These are phyloP conservation scores for Zaprionus lineosus DNA, from an alignment of 2,888 invertebrate genomes.

Conservation along the genomic window DNA sequence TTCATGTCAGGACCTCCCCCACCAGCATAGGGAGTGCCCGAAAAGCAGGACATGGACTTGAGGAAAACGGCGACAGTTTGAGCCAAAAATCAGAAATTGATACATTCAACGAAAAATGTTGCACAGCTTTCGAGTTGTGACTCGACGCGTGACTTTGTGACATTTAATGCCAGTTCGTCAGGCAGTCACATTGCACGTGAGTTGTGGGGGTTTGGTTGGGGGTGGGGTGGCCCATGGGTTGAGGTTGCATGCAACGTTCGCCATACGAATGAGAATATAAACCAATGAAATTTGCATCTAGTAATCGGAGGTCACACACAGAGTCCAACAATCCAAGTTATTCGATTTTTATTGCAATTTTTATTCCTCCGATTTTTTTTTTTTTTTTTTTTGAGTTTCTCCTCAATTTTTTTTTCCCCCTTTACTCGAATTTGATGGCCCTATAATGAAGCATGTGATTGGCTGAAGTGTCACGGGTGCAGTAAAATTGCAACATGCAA, in stretches of 20 bases:
- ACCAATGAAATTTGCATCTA: constrained; percentile 66
- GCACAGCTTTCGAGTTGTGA: constrained; percentile 52
- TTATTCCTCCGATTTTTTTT: no score
- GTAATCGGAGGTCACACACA: background rate
- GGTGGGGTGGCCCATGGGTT: no score
- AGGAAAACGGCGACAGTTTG: constrained; percentile 43
- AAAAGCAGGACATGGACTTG: constrained; percentile 22
- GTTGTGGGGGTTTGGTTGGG: no score
- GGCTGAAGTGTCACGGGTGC: constrained; percentile 63
- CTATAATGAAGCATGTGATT: constrained; percentile 73
- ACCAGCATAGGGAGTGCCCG: background rate
- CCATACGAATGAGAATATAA: constrained; percentile 69
- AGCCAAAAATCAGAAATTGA: constrained; percentile 68
- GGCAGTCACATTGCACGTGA: constrained; percentile 26
- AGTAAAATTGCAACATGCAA: constrained; percentile 11
- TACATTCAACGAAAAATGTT: constrained; percentile 62
- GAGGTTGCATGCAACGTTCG: constrained; percentile 48
- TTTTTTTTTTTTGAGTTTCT: background rate
- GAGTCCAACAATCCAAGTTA: background rate
- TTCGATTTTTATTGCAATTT: no score
- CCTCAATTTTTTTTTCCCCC: background rate
- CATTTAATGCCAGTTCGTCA: constrained; percentile 73
- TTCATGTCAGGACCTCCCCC: constrained; percentile 53
- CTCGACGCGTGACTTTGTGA: constrained; percentile 70
- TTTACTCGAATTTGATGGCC: constrained; percentile 48